Evolutionary conservation across 2,888 invertebrate species (phyloP).

Genomic region (Lasioglossum figueresi): DNA sequence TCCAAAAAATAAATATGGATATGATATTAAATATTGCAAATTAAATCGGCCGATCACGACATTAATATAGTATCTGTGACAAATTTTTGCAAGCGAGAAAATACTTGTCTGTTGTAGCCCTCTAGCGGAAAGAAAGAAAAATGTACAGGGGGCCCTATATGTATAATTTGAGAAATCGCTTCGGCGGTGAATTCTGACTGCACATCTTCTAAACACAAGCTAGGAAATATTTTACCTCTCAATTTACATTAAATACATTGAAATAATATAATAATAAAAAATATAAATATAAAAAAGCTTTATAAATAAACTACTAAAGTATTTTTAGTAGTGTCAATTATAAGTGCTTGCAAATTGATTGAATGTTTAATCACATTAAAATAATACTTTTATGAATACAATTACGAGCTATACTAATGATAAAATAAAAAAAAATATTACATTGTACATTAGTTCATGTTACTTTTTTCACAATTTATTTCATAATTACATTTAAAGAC

Average conservation of each 20-base stretch:
- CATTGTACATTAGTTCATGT: neutral
- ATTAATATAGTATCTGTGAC: too few species aligned
- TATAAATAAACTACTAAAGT: neutral
- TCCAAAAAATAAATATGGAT: constrained; percentile 30
- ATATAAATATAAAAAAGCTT: too few species aligned
- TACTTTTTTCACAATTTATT: neutral
- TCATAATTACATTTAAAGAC: neutral
- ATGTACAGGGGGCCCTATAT: too few species aligned
- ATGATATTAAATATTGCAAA: constrained; percentile 32
- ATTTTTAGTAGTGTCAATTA: neutral
- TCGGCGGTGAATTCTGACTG: too few species aligned
- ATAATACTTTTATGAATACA: too few species aligned
- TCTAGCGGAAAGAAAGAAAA: neutral
- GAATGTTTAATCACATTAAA: too few species aligned
- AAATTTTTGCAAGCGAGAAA: neutral
- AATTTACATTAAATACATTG: too few species aligned
- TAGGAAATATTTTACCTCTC: too few species aligned
- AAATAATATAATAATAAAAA: neutral
- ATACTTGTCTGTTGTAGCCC: neutral
- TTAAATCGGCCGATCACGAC: too few species aligned
- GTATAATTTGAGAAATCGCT: too few species aligned
- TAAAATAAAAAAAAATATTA: neutral
- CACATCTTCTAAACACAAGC: too few species aligned
- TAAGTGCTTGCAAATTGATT: neutral
- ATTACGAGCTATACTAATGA: neutral